Evolutionary conservation across 2,113 vertebrate genomes (phyloP).

Genomic region (Campylomormyrus tamandua): DNA sequence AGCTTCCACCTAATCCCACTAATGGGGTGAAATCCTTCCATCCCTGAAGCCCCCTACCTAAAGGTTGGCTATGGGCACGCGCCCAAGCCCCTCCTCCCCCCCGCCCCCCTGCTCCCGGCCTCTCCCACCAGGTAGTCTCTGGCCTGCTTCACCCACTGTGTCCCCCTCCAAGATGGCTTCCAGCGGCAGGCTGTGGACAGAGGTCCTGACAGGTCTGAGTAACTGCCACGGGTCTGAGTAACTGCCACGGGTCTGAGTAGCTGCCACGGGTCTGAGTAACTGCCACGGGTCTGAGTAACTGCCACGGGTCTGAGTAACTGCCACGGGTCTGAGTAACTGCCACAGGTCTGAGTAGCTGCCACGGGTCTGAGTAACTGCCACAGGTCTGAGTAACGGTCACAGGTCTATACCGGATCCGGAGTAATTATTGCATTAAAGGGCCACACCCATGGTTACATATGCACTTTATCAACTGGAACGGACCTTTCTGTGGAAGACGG

Average conservation of each 20-base stretch:
- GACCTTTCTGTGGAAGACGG: neutral
- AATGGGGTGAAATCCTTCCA: constrained; percentile 13
- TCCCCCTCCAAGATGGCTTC: neutral
- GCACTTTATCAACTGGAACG: neutral
- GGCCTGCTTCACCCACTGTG: neutral
- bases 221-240: neutral
- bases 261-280: neutral
- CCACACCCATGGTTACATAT: neutral
- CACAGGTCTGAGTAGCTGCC: neutral
- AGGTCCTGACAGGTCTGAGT: neutral
- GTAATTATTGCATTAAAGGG: neutral
- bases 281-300: neutral
- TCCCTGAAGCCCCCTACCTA: neutral
- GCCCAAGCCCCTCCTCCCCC: neutral
- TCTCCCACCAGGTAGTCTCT: neutral
- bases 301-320: neutral
- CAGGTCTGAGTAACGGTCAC: too few species aligned
- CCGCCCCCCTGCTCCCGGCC: neutral
- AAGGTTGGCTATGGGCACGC: neutral
- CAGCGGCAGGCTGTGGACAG: neutral
- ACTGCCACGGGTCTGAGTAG: neutral
- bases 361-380: neutral
- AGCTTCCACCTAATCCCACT: constrained; percentile 19
- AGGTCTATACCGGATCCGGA: neutral
- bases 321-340: neutral